phyloP scores from a whole-genome alignment of 2,888 invertebrate genomes.

The Mythimna vitellina region DNA sequence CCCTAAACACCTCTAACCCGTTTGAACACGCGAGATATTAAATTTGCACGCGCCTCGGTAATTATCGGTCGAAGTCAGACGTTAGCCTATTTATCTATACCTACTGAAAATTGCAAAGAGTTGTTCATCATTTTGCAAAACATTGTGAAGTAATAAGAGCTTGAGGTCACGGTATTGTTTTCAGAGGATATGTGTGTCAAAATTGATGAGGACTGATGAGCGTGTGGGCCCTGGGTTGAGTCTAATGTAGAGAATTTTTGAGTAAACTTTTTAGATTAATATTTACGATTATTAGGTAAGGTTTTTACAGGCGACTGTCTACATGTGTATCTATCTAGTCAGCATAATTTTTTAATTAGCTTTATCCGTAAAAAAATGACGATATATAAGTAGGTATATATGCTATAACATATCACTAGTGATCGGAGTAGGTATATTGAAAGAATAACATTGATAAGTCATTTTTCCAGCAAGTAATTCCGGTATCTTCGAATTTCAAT shows the following conservation, averaged over 20 bases:
- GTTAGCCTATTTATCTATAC: constrained; percentile 76
- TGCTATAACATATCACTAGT: no score
- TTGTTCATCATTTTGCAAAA: constrained; percentile 51
- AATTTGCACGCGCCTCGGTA: constrained; percentile 88
- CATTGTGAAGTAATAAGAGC: constrained; percentile 57
- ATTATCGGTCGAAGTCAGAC: constrained; percentile 81
- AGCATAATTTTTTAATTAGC: neutral
- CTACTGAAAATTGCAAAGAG: constrained; percentile 47
- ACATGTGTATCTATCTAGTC: no score
- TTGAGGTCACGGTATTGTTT: constrained; percentile 60
- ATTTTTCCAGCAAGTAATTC: no score
- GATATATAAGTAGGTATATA: no score
- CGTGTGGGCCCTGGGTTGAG: neutral
- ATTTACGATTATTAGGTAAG: neutral
- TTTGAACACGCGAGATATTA: constrained; percentile 82
- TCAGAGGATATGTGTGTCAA: constrained; percentile 40
- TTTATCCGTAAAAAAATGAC: no score
- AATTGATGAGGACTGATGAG: constrained; percentile 44
- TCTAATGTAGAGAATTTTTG: neutral
- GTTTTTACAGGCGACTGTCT: neutral
- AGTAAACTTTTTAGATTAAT: neutral
- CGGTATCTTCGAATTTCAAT: no score
- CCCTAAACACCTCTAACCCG: constrained; percentile 69
- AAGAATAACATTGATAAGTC: no score
- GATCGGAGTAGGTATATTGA: no score